phyloP scores from a whole-genome alignment of 2,113 vertebrate species.

The Stigmatopora nigra region DNA sequence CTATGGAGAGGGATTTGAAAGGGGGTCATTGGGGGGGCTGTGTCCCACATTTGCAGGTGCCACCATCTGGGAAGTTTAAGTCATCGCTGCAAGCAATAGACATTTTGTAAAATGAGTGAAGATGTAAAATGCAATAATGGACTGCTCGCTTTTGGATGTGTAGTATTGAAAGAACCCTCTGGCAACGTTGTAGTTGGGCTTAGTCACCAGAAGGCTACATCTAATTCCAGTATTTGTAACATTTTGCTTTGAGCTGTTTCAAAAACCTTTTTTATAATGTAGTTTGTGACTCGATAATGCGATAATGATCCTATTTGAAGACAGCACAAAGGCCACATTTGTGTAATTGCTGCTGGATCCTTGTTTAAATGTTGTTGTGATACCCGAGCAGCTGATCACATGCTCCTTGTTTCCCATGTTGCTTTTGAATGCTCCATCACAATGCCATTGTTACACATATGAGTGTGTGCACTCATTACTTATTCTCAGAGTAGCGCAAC shows the following conservation, averaged over 20 bases:
- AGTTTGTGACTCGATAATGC: conserved; percentile 1
- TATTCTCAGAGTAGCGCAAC: conserved; percentile 56
- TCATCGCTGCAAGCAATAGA: conserved; percentile 55
- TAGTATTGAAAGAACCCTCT: conserved; percentile 49
- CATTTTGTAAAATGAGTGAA: conserved; percentile 41
- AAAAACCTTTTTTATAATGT: conserved; percentile 6
- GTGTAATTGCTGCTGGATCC: conserved; percentile 39
- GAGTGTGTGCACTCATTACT: conserved; percentile 61
- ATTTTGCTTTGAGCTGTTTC: conserved; percentile 18
- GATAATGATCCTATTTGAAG: conserved; percentile 30
- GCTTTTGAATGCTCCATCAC: conserved; percentile 45
- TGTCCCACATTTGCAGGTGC: conserved; percentile 59
- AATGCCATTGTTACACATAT: conserved; percentile 67
- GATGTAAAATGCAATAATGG: conserved; percentile 44
- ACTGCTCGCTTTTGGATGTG: conserved; percentile 38
- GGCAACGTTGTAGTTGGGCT: conserved; percentile 52
- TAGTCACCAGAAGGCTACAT: conserved; percentile 25
- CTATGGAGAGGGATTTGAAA: conserved; percentile 20
- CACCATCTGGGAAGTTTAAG: conserved; percentile 50
- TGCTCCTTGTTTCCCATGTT: conserved; percentile 50
- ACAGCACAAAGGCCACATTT: conserved; percentile 36
- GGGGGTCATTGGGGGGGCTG: not conserved
- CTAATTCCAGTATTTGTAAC: conserved; percentile 17
- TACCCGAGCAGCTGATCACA: conserved; percentile 54
- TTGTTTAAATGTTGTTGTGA: conserved; percentile 45